Base-by-base conservation (phyloP, 1,140 invertebrate species). In the Drosophila tristis region DNA sequence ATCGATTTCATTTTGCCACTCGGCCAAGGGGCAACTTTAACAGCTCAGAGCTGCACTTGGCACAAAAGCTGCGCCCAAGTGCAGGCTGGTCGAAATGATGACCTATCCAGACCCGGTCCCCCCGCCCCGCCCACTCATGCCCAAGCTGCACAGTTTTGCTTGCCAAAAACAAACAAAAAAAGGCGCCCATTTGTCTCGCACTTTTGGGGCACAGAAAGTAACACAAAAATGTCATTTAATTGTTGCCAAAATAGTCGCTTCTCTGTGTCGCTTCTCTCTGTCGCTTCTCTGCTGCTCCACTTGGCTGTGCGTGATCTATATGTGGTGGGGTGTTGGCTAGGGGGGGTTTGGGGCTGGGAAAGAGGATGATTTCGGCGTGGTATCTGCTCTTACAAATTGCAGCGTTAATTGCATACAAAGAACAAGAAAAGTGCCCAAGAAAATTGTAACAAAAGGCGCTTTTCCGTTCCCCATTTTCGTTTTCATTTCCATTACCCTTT, bases 371-470 rank as follows among this genome's bases (percentile, higher is more conserved):
- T 35, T 31, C 7, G 31, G 23, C 26, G 48, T 23, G 44, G 47
- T 71, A 68, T 66, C 71, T 55, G 72, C 16, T 71, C 60, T 31
- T 57, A 67, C 79, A 82, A 82, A 87, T 89, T 87, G 84, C 84
- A 82, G 72, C 84, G 84, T 89, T 87, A 87, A 87, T 87, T 87
- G 82, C 84, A 89, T 72, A 89, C 84, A 87, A 82, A 79, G 78
- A 86, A 78, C 74, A 82, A 82, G 70, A 78, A 81, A 86, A 86
- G 84, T 82, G 78, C 81, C 74, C 74, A 87, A 82, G 82, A 87
- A 39, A 86, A 86, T 78, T 81, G 82, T 85, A 87, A 75, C 78
- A 86, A 86, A 86, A 87, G 81, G 78, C 23, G 43, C 31, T 15
- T 13, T 25, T 1, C 11, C 16, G 15, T 13, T 5, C 29, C 16